Base-by-base conservation (phyloP, 2,888 invertebrate species). In the Heliconius charithonia region DNA sequence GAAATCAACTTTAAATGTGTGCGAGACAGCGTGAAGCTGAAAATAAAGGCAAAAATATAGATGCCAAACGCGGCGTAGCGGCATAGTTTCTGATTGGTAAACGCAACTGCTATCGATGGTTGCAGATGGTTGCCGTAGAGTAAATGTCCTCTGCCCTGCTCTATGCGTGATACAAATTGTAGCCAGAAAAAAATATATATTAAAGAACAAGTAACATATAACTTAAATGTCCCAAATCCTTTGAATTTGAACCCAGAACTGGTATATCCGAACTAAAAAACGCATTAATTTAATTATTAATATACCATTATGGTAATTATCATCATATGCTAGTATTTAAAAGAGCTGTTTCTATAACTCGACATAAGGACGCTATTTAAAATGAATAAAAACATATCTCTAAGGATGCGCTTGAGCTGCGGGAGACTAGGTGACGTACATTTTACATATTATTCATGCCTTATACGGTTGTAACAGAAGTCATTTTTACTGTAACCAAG, bases 361-460 rank as follows among this genome's bases (percentile, higher is more conserved):
- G 80, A 82, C 86, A 85, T 85, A 79, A 85, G 85, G 84, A 85
- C 82, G 81, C 83, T 80, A 83, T 85, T 85, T 83, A 81, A 82
- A 81, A 82, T 79, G 81, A 79, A 82, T 85, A 84, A 85, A 85
- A 84, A 83, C 79, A 83, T 84, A 85, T 85, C 85, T 85, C 83
- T 82, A 83, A 79, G 83, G 84, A 85, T 85, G 81, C 81, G 81
- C 81, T 78, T 82, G 77, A 82, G 82, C 81, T 84, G 85, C 83
- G 86, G 83, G 84, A 83, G 83, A 80, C 79, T 66, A 27, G 25
- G 19, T n/a, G 45, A 56, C 59, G n/a, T 16, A 29, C 10, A 7
- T 27, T 37, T 4, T 70, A 62, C 70, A 9, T 56, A 51, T 62
- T 22, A 29, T 22, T 16, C 16, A 22, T 37, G n/a, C 63, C 25